Base-by-base conservation (phyloP, 1,140 invertebrate genomes). In the Drosophila rhopaloa region DNA sequence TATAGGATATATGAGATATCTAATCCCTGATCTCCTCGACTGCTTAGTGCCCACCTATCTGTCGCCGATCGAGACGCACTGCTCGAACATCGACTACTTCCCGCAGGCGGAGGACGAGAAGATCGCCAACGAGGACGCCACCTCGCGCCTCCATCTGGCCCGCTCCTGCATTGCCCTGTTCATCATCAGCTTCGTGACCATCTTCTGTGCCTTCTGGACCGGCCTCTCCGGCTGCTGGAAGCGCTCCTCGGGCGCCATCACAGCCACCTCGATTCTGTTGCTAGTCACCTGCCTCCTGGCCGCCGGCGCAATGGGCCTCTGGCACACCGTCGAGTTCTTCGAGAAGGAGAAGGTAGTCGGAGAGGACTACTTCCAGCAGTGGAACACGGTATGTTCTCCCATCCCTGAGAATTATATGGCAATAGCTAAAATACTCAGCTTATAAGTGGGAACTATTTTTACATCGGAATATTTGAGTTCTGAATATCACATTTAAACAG, bases 271-370 rank as follows among this genome's bases (percentile, higher is more conserved):
- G 9, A 97, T 98, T 76, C 94, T 98, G 13, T 97, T 98, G 95
- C 94, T 98, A 47, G 94, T 98, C 65, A 71, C 93, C 97, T 97
- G 97, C 93, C 92, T 98, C 43, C 93, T 98, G 68, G 96, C 96
- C 68, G 97, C 97, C 32, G 97, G 97, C 47, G 97, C 95, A 37
- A 98, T 98, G 97, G 98, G 97, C 53, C 93, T 98, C 32, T 98
- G 97, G 97, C 97, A 98, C 92, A 97, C 97, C 35, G 97, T 98
- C 19, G 97, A 98, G 92, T 98, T 98, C 93, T 98, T 97, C 86
- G 97, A 98, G 92, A 97, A 97, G 92, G 97, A 98, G 93, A 88
- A 98, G 97, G 95, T 98, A 32, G 97, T 97, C 54, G 97, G 96
- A 40, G 96, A 97, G 86, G 96, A 97, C 85, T 97, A 95, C 90